Percentiles rank a stretch among this genome's conserved stretches.
These are phyloP conservation scores for Callospermophilus lateralis DNA, from an alignment of 2,113 vertebrate species.

Conservation along the genomic window DNA sequence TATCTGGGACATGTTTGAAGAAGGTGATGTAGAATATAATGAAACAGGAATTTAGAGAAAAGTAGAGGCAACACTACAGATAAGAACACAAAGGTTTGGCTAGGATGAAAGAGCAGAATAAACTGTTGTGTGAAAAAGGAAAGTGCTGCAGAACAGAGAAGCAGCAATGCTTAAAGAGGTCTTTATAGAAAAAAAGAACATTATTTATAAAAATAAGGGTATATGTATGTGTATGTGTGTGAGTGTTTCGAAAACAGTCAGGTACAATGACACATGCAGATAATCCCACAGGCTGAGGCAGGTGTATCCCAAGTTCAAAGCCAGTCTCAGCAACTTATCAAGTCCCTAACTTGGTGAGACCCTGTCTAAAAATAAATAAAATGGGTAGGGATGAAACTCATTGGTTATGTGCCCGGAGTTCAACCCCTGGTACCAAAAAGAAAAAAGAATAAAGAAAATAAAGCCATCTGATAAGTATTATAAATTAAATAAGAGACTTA, in stretches of 20 bases:
- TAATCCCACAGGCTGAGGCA: neutral
- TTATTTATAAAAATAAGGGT: neutral
- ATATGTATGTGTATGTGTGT: too few relatives aligned
- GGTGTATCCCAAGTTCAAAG: neutral
- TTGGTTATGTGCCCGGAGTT: too few relatives aligned
- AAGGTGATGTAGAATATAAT: neutral
- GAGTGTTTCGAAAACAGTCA: neutral
- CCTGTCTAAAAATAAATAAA: neutral
- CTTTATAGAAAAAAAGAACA: neutral
- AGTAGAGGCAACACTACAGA: neutral
- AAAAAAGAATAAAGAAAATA: neutral
- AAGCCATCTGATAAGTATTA: neutral
- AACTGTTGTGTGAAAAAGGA: neutral
- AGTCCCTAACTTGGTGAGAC: neutral
- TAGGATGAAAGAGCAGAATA: neutral
- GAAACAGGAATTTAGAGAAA: conserved; percentile 15
- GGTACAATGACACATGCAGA: too few relatives aligned
- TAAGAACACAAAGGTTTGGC: neutral
- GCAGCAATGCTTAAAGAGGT: neutral
- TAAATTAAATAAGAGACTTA: neutral
- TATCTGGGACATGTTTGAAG: neutral
- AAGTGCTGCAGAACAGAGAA: neutral
- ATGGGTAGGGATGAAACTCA: too few relatives aligned
- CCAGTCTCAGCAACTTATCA: neutral
- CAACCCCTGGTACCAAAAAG: neutral